phyloP scores from a whole-genome alignment of 1,140 invertebrate species.

The Paraescarpia echinospica region DNA sequence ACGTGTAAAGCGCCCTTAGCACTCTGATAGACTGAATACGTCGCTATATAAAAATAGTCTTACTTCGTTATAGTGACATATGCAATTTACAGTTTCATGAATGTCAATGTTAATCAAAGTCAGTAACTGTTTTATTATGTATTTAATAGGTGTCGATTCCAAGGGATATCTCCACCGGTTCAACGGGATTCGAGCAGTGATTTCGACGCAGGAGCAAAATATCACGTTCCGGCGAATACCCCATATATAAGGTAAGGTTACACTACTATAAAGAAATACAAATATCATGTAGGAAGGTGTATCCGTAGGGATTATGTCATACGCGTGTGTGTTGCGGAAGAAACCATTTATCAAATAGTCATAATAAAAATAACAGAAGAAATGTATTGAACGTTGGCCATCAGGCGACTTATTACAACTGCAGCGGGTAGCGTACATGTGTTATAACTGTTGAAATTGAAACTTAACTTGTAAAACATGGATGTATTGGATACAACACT shows the following conservation, averaged over 20 bases:
- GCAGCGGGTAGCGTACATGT: neutral
- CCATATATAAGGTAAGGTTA: constrained; percentile 43
- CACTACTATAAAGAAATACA: neutral
- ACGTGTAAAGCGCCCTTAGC: neutral
- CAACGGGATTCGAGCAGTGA: constrained; percentile 30
- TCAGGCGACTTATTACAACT: neutral
- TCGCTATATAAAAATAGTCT: too few relatives aligned
- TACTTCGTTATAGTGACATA: too few relatives aligned
- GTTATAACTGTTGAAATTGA: too few relatives aligned
- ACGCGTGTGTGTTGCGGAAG: neutral
- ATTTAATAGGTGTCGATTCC: constrained; percentile 39
- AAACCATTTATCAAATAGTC: neutral
- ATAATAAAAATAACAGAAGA: neutral
- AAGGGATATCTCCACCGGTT: constrained; percentile 53
- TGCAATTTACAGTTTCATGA: too few relatives aligned
- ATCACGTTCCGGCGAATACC: constrained; percentile 41
- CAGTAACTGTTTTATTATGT: neutral
- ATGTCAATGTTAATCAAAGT: neutral
- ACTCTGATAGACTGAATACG: neutral
- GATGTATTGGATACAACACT: neutral
- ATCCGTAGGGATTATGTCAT: neutral
- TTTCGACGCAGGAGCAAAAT: constrained; percentile 49
- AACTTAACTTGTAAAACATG: too few relatives aligned
- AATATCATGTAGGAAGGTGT: neutral
- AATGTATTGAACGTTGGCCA: neutral